Base-by-base conservation (phyloP, 2,888 invertebrate species). In the Unio pictorum region DNA sequence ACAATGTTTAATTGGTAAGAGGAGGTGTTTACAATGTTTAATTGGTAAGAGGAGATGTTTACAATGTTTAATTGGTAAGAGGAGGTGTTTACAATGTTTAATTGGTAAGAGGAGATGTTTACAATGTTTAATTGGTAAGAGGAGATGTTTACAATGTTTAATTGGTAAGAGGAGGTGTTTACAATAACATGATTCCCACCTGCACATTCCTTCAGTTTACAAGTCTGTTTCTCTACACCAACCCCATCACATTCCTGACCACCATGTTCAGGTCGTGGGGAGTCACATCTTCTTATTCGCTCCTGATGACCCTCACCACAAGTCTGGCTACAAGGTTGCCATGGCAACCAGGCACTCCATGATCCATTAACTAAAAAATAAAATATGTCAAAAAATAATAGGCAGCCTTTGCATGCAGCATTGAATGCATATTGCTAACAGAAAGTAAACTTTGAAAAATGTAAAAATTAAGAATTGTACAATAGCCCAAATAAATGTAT, bases 291-390 rank as follows among this genome's bases (percentile, higher is more conserved):
- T 20, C 92, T 80, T 68, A 85, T 84, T 56, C 91, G 86, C 57
- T 88, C 84, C 68, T 89, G 86, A 3, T 82, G 85, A 3, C 91
- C 91, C 15, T 85, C 83, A 11, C 91, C 91, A 84, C 92, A 92
- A 3, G 88, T 84, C 54, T 84, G 86, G 3, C 90, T 90, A 79
- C 92, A 92, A 4, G 85, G 79, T 17, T 89, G 88, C 91, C 91
- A 92, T 6, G 79, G 74, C 15, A 87, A 82, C 92, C 92, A 92
- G 0, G 78, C 77, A 59, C 90, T 86, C 92, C 92, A 89, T 45
- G 76, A 69, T 60, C 81, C 81, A 66, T 81, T 71, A 55, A 80
- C 78, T 45, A 15, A 45, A 11, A 15, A 45, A 15, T 11, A 45
- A 45, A 45, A 45, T 11, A 45, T 45, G 15, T 45, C 45, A 45